A percentile compares a stretch with the other conserved stretches of the same genome.
These are phyloP conservation scores for Rhinoraja longicauda DNA, from an alignment of 2,797 vertebrate species.

Conservation along the genomic window DNA sequence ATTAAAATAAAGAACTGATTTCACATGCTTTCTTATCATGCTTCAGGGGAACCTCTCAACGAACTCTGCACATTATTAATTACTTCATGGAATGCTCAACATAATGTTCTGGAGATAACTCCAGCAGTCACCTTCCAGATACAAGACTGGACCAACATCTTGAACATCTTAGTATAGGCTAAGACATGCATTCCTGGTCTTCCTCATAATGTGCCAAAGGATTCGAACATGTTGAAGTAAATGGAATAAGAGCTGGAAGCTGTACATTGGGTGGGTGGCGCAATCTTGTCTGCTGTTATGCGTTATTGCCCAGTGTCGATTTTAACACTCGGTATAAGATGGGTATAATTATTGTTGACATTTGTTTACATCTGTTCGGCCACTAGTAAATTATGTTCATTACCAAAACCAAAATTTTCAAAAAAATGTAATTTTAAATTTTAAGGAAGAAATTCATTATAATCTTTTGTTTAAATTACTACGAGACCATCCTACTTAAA, in stretches of 20 bases:
- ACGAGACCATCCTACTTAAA: background rate
- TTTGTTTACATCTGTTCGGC: background rate
- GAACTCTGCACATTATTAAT: background rate
- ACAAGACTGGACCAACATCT: background rate
- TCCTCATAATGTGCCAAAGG: background rate
- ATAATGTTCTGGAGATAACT: constrained; percentile 8
- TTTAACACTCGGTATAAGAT: too few relatives aligned
- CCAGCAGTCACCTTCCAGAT: background rate
- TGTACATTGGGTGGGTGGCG: background rate
- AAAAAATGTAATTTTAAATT: too few relatives aligned
- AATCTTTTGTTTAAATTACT: constrained; percentile 4
- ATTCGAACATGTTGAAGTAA: background rate
- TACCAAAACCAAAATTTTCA: background rate
- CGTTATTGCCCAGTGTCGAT: background rate
- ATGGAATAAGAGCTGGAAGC: background rate
- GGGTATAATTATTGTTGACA: background rate
- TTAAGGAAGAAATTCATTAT: background rate
- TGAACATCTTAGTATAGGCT: background rate
- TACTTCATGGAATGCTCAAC: background rate
- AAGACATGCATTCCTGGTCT: background rate
- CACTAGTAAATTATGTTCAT: background rate
- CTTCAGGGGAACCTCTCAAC: background rate
- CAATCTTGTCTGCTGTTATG: background rate
- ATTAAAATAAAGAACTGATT: background rate
- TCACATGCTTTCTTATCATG: background rate